Conservation (phyloP, 2,797 vertebrate genomes). For the Hypotaenidia okinawae region DNA sequence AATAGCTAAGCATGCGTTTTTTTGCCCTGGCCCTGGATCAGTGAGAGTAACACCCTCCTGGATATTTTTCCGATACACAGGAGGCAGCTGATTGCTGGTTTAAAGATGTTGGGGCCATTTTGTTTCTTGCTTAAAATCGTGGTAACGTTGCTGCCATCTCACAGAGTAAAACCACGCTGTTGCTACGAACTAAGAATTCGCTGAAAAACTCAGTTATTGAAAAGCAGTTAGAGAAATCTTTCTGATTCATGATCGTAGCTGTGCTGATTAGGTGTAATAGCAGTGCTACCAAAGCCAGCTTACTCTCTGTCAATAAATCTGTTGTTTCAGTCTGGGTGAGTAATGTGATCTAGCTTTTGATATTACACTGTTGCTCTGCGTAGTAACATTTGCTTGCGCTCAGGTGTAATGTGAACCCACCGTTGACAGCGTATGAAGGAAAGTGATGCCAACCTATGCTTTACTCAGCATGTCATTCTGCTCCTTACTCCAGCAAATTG, state of each 20-base stretch:
- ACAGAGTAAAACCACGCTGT: neutral
- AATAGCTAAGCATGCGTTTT: slow-evolving; percentile 40
- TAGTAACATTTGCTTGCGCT: neutral
- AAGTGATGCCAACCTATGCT: neutral
- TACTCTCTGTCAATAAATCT: neutral
- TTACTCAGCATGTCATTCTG: neutral
- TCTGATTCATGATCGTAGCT: neutral
- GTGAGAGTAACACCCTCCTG: slow-evolving; percentile 39
- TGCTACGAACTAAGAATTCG: neutral
- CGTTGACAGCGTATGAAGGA: neutral
- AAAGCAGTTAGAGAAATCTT: neutral
- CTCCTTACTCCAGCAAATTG: neutral
- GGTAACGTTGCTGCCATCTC: neutral
- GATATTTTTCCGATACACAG: slow-evolving; percentile 10
- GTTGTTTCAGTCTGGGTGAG: neutral
- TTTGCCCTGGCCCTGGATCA: neutral
- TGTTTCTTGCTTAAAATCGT: neutral
- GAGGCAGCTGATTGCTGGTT: neutral
- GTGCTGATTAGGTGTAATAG: neutral
- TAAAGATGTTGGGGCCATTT: neutral
- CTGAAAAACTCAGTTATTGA: neutral
- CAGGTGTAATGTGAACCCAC: neutral
- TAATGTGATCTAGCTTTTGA: neutral
- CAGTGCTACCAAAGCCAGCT: neutral
- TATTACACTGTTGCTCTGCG: neutral